Evolutionary conservation across 2,888 invertebrate genomes (phyloP).

Genomic region (Augochlorella aurata): DNA sequence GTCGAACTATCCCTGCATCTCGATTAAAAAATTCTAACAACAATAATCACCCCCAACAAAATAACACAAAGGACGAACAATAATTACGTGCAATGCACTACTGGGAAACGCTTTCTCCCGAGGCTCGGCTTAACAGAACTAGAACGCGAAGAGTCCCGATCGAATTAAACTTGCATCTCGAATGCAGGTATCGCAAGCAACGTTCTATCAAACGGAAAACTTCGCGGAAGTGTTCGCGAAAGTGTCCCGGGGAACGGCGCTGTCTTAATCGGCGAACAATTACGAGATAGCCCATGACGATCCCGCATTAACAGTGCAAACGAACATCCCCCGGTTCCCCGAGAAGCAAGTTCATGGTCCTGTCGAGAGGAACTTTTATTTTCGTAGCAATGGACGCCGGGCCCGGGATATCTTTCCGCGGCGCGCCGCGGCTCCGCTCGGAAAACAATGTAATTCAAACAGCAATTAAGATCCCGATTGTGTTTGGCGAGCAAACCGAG

Average conservation of each 20-base stretch:
- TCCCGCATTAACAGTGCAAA: slow-evolving; percentile 6
- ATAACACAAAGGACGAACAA: too few species aligned
- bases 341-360: not conserved
- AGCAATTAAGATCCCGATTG: slow-evolving; percentile 27
- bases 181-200: not conserved
- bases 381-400: not conserved
- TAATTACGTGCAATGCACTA: too few species aligned
- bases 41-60: too few species aligned
- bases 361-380: slow-evolving; percentile 17
- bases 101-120: too few species aligned
- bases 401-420: not conserved
- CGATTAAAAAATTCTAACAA: too few species aligned
- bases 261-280: not conserved
- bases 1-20: too few species aligned
- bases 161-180: not conserved
- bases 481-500: not conserved
- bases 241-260: not conserved
- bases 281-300: not conserved
- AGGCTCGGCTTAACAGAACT: too few species aligned
- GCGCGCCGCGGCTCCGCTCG: not conserved
- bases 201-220: not conserved
- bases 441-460: slow-evolving; percentile 30
- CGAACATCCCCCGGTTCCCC: not conserved
- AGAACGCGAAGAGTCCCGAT: not conserved
- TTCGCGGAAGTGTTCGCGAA: not conserved